Evolutionary conservation across 2,113 vertebrate genomes (phyloP).

Genomic region (Sula dactylatra): DNA sequence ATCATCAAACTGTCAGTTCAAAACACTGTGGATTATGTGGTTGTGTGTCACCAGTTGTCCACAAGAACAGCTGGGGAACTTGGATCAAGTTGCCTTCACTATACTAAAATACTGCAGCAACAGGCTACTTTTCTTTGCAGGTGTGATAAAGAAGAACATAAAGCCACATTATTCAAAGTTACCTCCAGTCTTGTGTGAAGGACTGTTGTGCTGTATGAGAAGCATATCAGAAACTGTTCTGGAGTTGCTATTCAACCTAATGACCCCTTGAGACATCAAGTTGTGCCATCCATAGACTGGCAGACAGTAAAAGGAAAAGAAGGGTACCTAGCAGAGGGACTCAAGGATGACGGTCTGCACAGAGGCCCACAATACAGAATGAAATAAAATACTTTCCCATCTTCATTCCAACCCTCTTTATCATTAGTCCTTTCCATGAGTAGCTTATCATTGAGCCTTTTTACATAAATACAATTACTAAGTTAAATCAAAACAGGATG

Average conservation of each 20-base stretch:
- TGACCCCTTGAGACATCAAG: neutral
- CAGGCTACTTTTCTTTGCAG: neutral
- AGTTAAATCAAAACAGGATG: slow-evolving; percentile 4
- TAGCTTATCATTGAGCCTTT: neutral
- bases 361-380: neutral
- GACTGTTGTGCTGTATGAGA: neutral
- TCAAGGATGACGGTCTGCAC: neutral
- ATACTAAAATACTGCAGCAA: neutral
- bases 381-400: neutral
- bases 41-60: neutral
- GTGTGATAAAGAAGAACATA: neutral
- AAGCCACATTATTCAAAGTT: neutral
- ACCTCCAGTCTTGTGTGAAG: neutral
- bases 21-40: neutral
- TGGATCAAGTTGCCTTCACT: neutral
- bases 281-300: neutral
- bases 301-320: neutral
- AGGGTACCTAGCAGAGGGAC: neutral
- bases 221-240: neutral
- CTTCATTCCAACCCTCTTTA: neutral
- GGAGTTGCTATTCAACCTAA: neutral
- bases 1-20: neutral
- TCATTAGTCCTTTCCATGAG: neutral
- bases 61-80: neutral
- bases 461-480: neutral